Conservation (phyloP, 1,140 invertebrate genomes). For the Laupala kohalensis region DNA sequence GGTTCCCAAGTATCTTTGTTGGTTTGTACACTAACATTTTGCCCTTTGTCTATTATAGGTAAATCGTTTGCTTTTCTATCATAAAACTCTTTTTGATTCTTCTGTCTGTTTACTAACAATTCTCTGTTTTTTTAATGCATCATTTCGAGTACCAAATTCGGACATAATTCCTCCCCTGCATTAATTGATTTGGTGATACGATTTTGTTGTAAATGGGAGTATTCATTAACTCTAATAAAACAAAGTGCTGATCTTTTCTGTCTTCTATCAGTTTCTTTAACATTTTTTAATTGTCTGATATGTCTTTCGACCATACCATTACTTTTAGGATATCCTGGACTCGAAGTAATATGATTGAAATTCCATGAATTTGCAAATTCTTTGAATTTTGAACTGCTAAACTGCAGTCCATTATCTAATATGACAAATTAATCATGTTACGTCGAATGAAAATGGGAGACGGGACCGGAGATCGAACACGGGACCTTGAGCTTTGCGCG, state of each 20-base stretch:
- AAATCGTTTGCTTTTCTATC: not conserved
- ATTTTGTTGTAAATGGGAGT: slow-evolving; percentile 8
- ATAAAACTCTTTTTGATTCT: not conserved
- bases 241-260: slow-evolving; percentile 16
- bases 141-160: slow-evolving; percentile 2
- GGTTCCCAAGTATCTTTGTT: not conserved
- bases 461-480: no score
- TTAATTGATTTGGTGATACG: slow-evolving; percentile 15
- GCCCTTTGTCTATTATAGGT: not conserved
- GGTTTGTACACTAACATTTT: not conserved
- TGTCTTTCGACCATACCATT: slow-evolving; percentile 25
- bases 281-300: slow-evolving; percentile 23
- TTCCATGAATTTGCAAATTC: slow-evolving; percentile 26
- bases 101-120: not conserved
- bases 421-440: no score
- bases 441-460: no score
- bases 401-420: slow-evolving; percentile 15
- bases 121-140: slow-evolving; percentile 5
- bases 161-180: slow-evolving; percentile 15
- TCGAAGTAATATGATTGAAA: slow-evolving; percentile 27
- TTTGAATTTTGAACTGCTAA: slow-evolving; percentile 19
- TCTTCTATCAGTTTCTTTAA: slow-evolving; percentile 22
- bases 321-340: slow-evolving; percentile 25
- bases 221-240: slow-evolving; percentile 13
- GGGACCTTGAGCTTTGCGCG: no score